Evolutionary conservation across 2,113 vertebrate genomes (phyloP).

Genomic region (Pleuronectes platessa): DNA sequence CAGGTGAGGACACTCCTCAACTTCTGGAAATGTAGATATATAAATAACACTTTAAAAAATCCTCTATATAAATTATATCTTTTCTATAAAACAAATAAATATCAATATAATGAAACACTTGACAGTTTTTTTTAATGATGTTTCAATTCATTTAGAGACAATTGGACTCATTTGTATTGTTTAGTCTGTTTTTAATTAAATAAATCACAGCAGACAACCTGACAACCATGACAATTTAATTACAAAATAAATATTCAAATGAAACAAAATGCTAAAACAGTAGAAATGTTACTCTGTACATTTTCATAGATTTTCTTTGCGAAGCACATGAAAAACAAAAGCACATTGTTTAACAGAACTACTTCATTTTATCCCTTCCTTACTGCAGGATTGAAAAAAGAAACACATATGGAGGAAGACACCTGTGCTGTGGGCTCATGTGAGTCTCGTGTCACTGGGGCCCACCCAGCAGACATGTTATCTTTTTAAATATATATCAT

Average conservation of each 20-base stretch:
- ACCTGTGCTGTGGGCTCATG: conserved; percentile 29
- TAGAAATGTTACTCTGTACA: conserved; percentile 51
- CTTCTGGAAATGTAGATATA: background rate
- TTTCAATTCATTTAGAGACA: too few relatives aligned
- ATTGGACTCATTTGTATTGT: background rate
- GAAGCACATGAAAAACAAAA: conserved; percentile 25
- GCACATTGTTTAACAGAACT: conserved; percentile 22
- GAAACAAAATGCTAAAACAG: conserved; percentile 53
- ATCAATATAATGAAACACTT: too few relatives aligned
- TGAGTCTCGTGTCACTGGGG: conserved; percentile 17
- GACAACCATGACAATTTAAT: conserved; percentile 56
- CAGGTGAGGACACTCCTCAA: background rate
- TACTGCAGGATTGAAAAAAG: conserved; percentile 39
- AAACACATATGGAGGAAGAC: conserved; percentile 32
- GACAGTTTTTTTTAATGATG: too few relatives aligned
- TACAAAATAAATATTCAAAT: conserved; percentile 71
- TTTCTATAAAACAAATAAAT: too few relatives aligned
- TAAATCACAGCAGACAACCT: conserved; percentile 24
- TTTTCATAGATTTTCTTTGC: conserved; percentile 60
- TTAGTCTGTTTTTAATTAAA: conserved; percentile 1
- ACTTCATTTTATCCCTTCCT: conserved; percentile 28
- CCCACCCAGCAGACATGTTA: background rate
- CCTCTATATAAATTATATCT: background rate
- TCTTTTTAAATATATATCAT: background rate
- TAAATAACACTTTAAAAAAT: background rate